These are phyloP conservation scores for Periplaneta americana DNA, from an alignment of 1,140 invertebrate species.

Conservation along the genomic window DNA sequence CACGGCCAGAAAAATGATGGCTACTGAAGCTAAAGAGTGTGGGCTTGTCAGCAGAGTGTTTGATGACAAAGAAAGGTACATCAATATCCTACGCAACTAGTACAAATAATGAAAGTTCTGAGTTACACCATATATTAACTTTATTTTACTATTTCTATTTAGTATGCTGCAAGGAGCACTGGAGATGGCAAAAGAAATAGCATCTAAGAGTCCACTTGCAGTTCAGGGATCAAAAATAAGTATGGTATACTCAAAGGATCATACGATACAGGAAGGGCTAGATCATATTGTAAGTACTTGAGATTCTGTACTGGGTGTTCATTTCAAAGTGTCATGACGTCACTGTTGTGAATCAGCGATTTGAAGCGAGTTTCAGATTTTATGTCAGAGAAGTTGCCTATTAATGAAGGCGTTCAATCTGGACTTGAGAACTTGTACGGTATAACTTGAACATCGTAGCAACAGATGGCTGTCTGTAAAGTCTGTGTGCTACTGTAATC, in stretches of 20 bases:
- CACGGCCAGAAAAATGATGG: conserved; percentile 75
- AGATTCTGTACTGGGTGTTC: no score
- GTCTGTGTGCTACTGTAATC: no score
- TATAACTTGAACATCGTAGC: no score
- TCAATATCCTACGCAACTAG: conserved; percentile 12
- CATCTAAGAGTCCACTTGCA: conserved; percentile 89
- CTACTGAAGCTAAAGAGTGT: conserved; percentile 69
- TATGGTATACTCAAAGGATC: conserved; percentile 82
- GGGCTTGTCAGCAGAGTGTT: conserved; percentile 75
- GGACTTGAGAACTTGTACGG: no score
- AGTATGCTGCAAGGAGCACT: conserved; percentile 66
- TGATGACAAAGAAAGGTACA: conserved; percentile 60
- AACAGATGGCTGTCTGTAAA: no score
- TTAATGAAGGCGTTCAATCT: no score
- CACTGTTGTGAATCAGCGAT: no score
- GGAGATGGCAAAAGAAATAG: conserved; percentile 71
- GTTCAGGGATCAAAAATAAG: conserved; percentile 84
- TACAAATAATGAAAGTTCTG: neutral
- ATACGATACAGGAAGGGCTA: conserved; percentile 76
- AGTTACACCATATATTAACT: neutral
- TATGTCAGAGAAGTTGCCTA: no score
- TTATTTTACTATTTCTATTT: conserved; percentile 26
- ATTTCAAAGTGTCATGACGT: no score
- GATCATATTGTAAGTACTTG: conserved; percentile 73
- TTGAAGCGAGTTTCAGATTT: no score